A percentile compares a stretch with the other conserved stretches of the same genome.
Evolutionary conservation across 2,888 invertebrate species (phyloP).

Genomic region (Lasioglossum marginatum): DNA sequence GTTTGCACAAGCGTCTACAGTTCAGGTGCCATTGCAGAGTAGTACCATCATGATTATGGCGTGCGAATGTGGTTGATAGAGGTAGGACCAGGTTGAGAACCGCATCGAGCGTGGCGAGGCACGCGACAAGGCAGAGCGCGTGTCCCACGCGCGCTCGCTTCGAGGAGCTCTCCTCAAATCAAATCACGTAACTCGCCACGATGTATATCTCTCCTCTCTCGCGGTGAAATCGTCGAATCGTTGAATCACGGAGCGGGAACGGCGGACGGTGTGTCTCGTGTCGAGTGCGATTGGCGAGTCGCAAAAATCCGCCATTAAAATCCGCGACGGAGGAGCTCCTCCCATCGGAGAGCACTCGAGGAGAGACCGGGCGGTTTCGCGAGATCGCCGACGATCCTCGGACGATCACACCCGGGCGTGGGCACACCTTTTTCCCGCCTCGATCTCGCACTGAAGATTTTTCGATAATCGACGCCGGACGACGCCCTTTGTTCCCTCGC

Average conservation of each 20-base stretch:
- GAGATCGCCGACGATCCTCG: slow-evolving; percentile 47
- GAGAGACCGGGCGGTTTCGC: slow-evolving; percentile 48
- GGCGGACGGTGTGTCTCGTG: slow-evolving; percentile 57
- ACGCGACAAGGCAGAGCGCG: slow-evolving; percentile 77
- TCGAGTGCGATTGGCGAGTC: slow-evolving; percentile 78
- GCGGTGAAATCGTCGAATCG: slow-evolving; percentile 64
- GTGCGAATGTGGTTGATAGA: not conserved
- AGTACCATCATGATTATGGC: not conserved
- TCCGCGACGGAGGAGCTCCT: slow-evolving; percentile 78
- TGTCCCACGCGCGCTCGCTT: slow-evolving; percentile 66
- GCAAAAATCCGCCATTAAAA: slow-evolving; percentile 83
- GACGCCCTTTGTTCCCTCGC: not conserved
- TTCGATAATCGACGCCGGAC: slow-evolving; percentile 11
- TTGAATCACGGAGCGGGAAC: slow-evolving; percentile 59
- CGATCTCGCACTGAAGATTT: slow-evolving; percentile 40
- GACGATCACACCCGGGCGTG: slow-evolving; percentile 55
- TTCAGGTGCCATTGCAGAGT: not conserved
- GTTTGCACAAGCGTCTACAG: not conserved
- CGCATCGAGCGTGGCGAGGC: slow-evolving; percentile 69
- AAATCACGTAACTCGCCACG: slow-evolving; percentile 75
- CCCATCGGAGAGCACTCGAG: slow-evolving; percentile 71
- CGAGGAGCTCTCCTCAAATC: slow-evolving; percentile 75
- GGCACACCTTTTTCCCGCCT: slow-evolving; percentile 40
- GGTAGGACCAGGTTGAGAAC: slow-evolving; percentile 55
- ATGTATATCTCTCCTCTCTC: slow-evolving; percentile 67